Percentiles rank a stretch among this genome's conserved stretches.
Evolutionary conservation across 2,113 vertebrate genomes (phyloP).

Genomic region (Emydura subglobosa): DNA sequence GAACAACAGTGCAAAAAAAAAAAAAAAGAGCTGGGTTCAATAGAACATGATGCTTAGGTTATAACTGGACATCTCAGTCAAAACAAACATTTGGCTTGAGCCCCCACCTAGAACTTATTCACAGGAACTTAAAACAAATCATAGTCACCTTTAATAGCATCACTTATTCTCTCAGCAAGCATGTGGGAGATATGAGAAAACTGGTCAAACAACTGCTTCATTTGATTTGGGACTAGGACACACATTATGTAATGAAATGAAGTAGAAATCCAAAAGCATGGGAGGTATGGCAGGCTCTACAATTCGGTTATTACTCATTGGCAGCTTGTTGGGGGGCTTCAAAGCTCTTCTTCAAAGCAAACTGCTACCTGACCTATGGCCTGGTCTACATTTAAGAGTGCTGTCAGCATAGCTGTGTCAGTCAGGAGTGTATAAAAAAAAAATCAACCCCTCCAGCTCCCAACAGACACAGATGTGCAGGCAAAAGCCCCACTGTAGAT

Average conservation of each 20-base stretch:
- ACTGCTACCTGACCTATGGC: not conserved
- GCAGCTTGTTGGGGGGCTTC: not conserved
- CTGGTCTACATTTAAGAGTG: not conserved
- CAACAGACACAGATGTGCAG: not conserved
- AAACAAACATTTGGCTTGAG: not conserved
- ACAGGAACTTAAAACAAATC: not conserved
- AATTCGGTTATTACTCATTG: not conserved
- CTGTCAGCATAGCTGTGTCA: not conserved
- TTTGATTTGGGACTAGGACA: not conserved
- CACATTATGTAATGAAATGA: not conserved
- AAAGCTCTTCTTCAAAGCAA: not conserved
- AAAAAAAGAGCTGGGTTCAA: not conserved
- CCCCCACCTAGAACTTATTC: not conserved
- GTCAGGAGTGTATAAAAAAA: not conserved
- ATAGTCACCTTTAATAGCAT: not conserved
- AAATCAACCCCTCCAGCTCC: not conserved
- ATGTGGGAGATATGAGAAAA: not conserved
- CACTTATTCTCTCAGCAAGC: not conserved
- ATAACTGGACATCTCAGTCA: not conserved
- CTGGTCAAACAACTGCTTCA: not conserved
- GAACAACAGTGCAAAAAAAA: not conserved
- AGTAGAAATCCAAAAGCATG: not conserved
- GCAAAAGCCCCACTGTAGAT: not conserved
- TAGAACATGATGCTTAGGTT: not conserved
- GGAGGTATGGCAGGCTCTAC: not conserved